Percentiles rank a stretch among this genome's conserved stretches.
These are phyloP conservation scores for Cataglyphis cursor DNA, from an alignment of 2,888 invertebrate species.

Conservation along the genomic window DNA sequence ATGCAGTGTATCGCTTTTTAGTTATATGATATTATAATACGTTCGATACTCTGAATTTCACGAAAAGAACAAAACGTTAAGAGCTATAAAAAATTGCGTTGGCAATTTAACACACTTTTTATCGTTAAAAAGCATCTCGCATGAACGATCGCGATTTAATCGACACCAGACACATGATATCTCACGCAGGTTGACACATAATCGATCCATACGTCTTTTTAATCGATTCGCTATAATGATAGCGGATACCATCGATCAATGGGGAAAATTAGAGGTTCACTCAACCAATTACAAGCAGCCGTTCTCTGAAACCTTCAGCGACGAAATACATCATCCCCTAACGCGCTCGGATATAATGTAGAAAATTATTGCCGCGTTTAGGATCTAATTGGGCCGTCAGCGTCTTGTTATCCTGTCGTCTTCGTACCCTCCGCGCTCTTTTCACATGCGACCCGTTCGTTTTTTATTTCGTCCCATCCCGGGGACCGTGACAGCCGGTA, in stretches of 20 bases:
- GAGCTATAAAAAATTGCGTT: background rate
- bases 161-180: conserved; percentile 23
- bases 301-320: conserved; percentile 52
- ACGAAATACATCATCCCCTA: conserved; percentile 68
- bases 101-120: conserved; percentile 14
- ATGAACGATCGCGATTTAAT: conserved; percentile 54
- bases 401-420: conserved; percentile 82
- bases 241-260: conserved; percentile 60
- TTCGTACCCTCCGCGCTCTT: conserved; percentile 57
- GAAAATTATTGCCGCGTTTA: conserved; percentile 74
- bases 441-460: conserved; percentile 37
- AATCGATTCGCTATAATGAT: conserved; percentile 39
- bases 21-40: background rate
- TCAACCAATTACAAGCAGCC: conserved; percentile 63
- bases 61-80: background rate
- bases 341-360: conserved; percentile 49
- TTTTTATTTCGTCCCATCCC: conserved; percentile 60
- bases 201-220: conserved; percentile 49
- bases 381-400: conserved; percentile 85
- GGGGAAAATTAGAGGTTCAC: conserved; percentile 65
- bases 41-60: background rate
- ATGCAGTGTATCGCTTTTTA: conserved; percentile 12
- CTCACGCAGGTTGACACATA: conserved; percentile 49
- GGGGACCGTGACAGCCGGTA: conserved; percentile 83
- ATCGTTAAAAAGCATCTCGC: conserved; percentile 18